Base-by-base conservation (phyloP, 2,888 invertebrate genomes). In the Chrysotoxum bicinctum region DNA sequence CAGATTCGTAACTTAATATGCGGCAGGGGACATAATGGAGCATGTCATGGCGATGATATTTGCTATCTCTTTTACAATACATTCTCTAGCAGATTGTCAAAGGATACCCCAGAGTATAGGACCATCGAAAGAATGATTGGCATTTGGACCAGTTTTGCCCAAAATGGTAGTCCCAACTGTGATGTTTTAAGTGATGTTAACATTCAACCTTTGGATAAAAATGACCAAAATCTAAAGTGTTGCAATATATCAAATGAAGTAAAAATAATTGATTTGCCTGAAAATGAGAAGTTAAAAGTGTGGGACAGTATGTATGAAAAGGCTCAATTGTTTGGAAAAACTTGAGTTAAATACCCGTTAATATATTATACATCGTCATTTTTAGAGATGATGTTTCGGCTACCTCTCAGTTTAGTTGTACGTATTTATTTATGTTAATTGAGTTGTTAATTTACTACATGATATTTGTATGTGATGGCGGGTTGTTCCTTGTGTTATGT, bases 1-100 rank as follows among this genome's bases (percentile, higher is more conserved):
- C 90, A 90, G 19, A 89, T 89, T 66, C 90, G 91, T 8, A 82
- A 88, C 40, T 62, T 90, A 4, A 89, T 88, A 16, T 91, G 91
- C 64, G 91, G 90, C 2, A 79, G 86, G 4, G 79, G 66, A 1
- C 77, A 89, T 0, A 88, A 89, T 2, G 92, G 92, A 3, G 90
- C 90, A 1, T 88, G 89, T 19, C 92, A 92, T 87, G 92, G 87
- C 0, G 92, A 92, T 81, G 92, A 92, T 45, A 21, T 92, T 7
- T 90, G 90, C 5, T 92, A 92, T 58, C 62, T 92, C 1, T 92
- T 92, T 45, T 89, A 90, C 40, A 90, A 88, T 78, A 60, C 88
- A 6, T 87, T 88, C 5, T 87, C 90, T 0, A 79, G 82, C 0
- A 90, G 88, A 58, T 74, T 90, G 35, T 32, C 87, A 0, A 84